Evolutionary conservation across 2,888 invertebrate species (phyloP).

Genomic region (Phengaris alcon): DNA sequence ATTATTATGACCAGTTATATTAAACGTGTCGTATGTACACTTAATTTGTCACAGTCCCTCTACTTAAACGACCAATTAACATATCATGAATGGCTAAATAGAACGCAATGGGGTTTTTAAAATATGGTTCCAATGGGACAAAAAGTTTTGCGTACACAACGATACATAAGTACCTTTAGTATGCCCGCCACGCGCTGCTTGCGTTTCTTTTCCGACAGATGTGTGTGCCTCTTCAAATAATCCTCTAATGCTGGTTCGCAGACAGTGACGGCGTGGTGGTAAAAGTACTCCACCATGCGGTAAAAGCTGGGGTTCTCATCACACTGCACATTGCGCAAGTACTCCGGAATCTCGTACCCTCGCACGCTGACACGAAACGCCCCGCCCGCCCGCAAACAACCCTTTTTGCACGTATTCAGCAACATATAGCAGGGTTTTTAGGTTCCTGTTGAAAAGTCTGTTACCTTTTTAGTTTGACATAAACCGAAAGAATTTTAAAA

Average conservation of each 20-base stretch:
- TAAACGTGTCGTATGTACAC: too few relatives aligned
- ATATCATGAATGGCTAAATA: too few relatives aligned
- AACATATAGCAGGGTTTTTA: not conserved
- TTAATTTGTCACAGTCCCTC: too few relatives aligned
- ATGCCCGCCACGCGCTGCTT: slow-evolving; percentile 81
- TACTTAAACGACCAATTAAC: too few relatives aligned
- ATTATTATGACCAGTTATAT: too few relatives aligned
- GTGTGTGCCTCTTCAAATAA: slow-evolving; percentile 64
- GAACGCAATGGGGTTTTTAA: too few relatives aligned
- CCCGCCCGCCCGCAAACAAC: not conserved
- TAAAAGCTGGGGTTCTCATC: slow-evolving; percentile 76
- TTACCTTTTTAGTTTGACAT: too few relatives aligned
- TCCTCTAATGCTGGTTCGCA: slow-evolving; percentile 77
- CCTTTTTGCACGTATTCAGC: slow-evolving; percentile 21
- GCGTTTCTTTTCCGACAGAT: slow-evolving; percentile 79
- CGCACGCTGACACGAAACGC: slow-evolving; percentile 41
- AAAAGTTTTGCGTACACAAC: not conserved
- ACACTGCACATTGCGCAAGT: slow-evolving; percentile 51
- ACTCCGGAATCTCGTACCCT: slow-evolving; percentile 62
- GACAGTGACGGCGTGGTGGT: slow-evolving; percentile 79
- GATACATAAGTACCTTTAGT: slow-evolving; percentile 36
- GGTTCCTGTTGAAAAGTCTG: too few relatives aligned
- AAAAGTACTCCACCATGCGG: slow-evolving; percentile 84
- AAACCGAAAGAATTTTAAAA: too few relatives aligned
- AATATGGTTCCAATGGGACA: not conserved